Percentiles rank a stretch among this genome's conserved stretches.
phyloP scores from a whole-genome alignment of 2,113 vertebrate species.

The Grammomys surdaster region DNA sequence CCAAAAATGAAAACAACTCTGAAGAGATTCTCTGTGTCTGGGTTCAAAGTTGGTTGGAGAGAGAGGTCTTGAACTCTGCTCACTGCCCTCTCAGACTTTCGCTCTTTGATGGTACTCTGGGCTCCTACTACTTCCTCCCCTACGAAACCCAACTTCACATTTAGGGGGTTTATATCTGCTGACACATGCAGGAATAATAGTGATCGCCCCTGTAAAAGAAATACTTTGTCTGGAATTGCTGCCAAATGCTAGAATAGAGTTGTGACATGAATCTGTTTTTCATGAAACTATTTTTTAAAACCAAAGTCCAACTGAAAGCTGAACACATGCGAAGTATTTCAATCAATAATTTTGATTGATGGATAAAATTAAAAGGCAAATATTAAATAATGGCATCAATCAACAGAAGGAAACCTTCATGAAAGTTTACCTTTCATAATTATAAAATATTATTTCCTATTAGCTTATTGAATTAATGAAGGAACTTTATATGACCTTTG shows the following conservation, averaged over 20 bases:
- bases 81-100: not conserved
- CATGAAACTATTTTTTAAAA: slow-evolving; percentile 55
- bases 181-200: not conserved
- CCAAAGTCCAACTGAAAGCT: slow-evolving; percentile 56
- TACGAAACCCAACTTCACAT: not conserved
- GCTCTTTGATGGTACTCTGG: not conserved
- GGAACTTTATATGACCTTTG: not conserved
- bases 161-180: not conserved
- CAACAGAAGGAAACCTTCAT: not conserved
- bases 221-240: not conserved
- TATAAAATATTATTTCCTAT: slow-evolving; percentile 1
- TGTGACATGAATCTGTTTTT: slow-evolving; percentile 58
- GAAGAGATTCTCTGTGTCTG: not conserved
- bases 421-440: not conserved
- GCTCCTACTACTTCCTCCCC: not conserved
- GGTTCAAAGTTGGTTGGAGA: not conserved
- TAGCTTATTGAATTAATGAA: slow-evolving; percentile 19
- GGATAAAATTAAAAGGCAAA: slow-evolving; percentile 4
- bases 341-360: not conserved
- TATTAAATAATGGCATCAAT: not conserved
- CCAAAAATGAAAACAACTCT: not conserved
- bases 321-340: not conserved
- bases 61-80: not conserved
- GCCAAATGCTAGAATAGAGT: not conserved
- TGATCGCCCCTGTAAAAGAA: not conserved